Evolutionary conservation across 1,140 invertebrate genomes (phyloP).

Genomic region (Lepidotrigona ventralis): DNA sequence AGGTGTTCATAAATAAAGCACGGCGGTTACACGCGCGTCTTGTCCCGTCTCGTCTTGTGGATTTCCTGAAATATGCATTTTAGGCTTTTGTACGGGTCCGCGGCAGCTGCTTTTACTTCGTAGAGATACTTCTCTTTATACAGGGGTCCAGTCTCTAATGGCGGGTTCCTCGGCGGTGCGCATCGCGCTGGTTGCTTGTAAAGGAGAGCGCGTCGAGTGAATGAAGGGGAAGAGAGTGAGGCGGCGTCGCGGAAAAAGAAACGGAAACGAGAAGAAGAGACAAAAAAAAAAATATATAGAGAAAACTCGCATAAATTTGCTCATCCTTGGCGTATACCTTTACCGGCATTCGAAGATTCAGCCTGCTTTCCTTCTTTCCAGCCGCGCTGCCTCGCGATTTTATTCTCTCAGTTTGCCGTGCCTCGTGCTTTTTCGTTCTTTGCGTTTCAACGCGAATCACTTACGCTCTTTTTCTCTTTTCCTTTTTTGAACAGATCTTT

Average conservation of each 20-base stretch:
- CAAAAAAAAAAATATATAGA: too few species aligned
- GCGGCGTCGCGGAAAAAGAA: constrained; percentile 13
- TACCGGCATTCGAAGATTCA: constrained; percentile 24
- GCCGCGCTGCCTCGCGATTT: neutral
- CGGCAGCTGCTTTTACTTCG: constrained; percentile 48
- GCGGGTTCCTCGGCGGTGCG: constrained; percentile 32
- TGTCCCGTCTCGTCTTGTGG: constrained; percentile 49
- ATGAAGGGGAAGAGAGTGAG: neutral
- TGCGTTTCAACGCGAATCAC: neutral
- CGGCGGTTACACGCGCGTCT: constrained; percentile 28
- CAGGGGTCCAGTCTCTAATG: constrained; percentile 40
- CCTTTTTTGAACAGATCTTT: too few species aligned
- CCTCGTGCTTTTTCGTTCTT: neutral
- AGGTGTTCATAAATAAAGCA: constrained; percentile 52
- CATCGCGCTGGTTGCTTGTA: constrained; percentile 2
- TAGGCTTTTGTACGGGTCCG: constrained; percentile 52
- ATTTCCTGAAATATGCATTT: constrained; percentile 67
- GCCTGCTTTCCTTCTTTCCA: neutral
- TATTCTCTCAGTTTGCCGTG: neutral
- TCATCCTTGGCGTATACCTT: constrained; percentile 35
- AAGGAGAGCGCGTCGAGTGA: neutral
- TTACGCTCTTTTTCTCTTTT: neutral
- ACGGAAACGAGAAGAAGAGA: neutral
- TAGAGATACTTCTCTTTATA: constrained; percentile 49
- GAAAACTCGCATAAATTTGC: constrained; percentile 45